Conservation (phyloP, 1,140 invertebrate genomes). For the Epicauta chinensis region DNA sequence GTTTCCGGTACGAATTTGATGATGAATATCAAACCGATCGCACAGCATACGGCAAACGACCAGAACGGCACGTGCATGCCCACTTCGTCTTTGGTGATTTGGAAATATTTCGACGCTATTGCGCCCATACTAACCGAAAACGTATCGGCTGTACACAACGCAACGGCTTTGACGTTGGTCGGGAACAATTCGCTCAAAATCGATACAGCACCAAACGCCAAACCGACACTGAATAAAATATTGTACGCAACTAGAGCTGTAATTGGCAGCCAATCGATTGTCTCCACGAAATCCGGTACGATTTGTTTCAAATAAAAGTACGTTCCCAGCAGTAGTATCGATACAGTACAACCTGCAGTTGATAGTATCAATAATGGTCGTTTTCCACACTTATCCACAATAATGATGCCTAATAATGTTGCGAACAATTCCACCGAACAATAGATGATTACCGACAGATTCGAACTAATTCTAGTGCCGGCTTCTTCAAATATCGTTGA, state of each 20-base stretch:
- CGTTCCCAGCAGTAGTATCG: conserved; percentile 49
- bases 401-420: conserved; percentile 61
- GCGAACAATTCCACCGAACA: conserved; percentile 59
- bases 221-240: conserved; percentile 60
- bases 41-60: conserved; percentile 61
- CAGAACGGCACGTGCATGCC: conserved; percentile 63
- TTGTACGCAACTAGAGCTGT: conserved; percentile 61
- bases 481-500: conserved; percentile 50
- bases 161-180: conserved; percentile 59
- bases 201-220: conserved; percentile 63
- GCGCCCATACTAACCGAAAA: conserved; percentile 67
- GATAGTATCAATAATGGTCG: conserved; percentile 61
- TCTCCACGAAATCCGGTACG: conserved; percentile 28
- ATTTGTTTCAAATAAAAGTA: conserved; percentile 52
- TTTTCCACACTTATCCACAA: conserved; percentile 67
- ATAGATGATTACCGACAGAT: conserved; percentile 46
- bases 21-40: conserved; percentile 56
- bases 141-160: conserved; percentile 60
- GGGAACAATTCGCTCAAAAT: conserved; percentile 70
- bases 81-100: conserved; percentile 51
- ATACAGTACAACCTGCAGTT: conserved; percentile 48
- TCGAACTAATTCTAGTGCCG: conserved; percentile 42
- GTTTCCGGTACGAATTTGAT: conserved; percentile 68
- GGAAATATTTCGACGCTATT: conserved; percentile 66
- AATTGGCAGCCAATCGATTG: conserved; percentile 45